A percentile compares a stretch with the other conserved stretches of the same genome.
These are phyloP conservation scores for Dipus sagitta DNA, from an alignment of 2,797 vertebrate genomes.

Conservation along the genomic window DNA sequence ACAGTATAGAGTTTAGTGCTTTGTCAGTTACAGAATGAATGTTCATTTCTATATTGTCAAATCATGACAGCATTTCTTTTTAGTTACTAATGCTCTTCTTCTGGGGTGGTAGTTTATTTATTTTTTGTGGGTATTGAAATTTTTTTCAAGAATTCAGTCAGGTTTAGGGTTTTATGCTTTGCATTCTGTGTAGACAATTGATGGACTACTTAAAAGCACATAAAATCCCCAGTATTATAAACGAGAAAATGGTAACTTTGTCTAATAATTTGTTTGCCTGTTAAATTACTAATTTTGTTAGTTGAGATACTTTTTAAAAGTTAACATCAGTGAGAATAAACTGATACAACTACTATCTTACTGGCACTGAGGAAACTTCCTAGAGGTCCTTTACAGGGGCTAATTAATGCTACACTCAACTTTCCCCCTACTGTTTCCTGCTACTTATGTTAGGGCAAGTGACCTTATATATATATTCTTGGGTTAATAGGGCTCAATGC, in stretches of 20 bases:
- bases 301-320: conserved; percentile 41
- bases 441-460: conserved; percentile 48
- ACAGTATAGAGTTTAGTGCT: conserved; percentile 34
- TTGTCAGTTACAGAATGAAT: conserved; percentile 3
- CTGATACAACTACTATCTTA: conserved; percentile 64
- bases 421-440: conserved; percentile 74
- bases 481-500: conserved; percentile 13
- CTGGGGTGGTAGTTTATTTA: neutral
- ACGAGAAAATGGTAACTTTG: conserved; percentile 67
- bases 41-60: conserved; percentile 51
- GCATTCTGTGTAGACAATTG: conserved; percentile 64
- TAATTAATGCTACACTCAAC: conserved; percentile 44
- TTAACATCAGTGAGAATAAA: conserved; percentile 45
- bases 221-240: conserved; percentile 61
- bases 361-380: conserved; percentile 75
- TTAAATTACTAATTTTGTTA: conserved; percentile 70
- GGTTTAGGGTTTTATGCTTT: conserved; percentile 63
- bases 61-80: conserved; percentile 53
- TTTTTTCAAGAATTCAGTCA: conserved; percentile 56
- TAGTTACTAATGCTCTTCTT: conserved; percentile 50
- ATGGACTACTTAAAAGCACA: conserved; percentile 57
- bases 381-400: conserved; percentile 74
- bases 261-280: conserved; percentile 72
- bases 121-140: neutral
- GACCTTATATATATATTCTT: conserved; percentile 40